Evolutionary conservation across 1,140 invertebrate genomes (phyloP), one percentile per base, ranked within the genome.

Genomic region (Bicyclus anynana): DNA sequence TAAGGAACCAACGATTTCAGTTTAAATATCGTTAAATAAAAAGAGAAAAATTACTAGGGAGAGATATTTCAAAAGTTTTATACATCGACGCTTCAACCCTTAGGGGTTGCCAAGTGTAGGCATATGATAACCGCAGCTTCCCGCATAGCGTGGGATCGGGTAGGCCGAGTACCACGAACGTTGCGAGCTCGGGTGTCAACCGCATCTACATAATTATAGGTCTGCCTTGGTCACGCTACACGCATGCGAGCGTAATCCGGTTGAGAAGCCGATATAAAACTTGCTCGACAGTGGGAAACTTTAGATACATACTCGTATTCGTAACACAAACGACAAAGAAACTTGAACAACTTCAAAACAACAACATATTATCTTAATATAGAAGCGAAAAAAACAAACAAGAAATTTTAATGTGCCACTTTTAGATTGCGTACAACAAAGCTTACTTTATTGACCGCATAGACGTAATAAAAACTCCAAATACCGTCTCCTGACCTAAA

Each of bases 181-280:
- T 68, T 60, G 52, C 46, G 55, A 69, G 75, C 73, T 87, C 80
- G 56, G 65, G 76, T 87, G 75, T 82, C 84, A 84, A 84, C 81
- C 81, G 62, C 80, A 67, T 77, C 69, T 68, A 65, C 56, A 69
- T 78, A 78, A 80, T 75, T 76, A 65, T 68, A 74, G 53, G 53
- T 70, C 69, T 77, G 76, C 73, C 73, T 74, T 69, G 59, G 72
- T 74, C 72, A 76, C 66, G 62, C 65, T 65, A 72, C 50, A 60
- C 66, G 58, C 65, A 66, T 64, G 53, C 58, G 37, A 40, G 51
- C 53, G 53, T 60, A 65, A 66, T 62, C 65, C 63, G 47, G 50
- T 62, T 38, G 35, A 66, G 65, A 70, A 72, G 63, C 66, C 62
- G 51, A 52, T 57, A 63, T 61, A 58, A 42, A 58, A 38, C 49